A percentile compares a stretch with the other conserved stretches of the same genome.
Evolutionary conservation across 30 jellyfish, hydroid and myxozoan species (phyloP).

Genomic region (Nemopilema nomurai): DNA sequence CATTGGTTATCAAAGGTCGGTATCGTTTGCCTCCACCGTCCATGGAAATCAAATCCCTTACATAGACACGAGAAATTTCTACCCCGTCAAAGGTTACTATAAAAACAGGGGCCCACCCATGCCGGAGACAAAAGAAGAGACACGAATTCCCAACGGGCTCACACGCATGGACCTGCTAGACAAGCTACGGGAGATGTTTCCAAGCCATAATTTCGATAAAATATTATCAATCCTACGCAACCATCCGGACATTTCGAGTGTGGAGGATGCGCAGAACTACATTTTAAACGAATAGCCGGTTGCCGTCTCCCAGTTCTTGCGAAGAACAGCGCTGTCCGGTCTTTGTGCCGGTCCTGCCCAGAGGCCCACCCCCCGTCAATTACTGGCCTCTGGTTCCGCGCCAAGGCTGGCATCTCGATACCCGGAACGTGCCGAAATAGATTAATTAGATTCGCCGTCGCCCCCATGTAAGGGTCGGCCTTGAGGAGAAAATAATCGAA

Average conservation of each 20-base stretch:
- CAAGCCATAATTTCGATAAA: conserved; percentile 82
- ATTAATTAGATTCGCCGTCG: background rate
- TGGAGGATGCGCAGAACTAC: conserved; percentile 80
- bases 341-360: background rate
- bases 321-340: background rate
- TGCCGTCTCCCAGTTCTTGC: background rate
- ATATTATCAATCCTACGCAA: conserved; percentile 83
- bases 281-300: conserved; percentile 65
- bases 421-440: background rate
- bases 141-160: conserved; percentile 74
- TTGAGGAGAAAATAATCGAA: background rate
- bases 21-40: conserved; percentile 51
- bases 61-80: conserved; percentile 83
- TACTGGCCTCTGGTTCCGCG: background rate
- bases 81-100: conserved; percentile 81
- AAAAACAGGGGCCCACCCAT: conserved; percentile 77
- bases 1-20: conserved; percentile 65
- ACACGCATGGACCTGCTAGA: conserved; percentile 84
- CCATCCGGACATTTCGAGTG: conserved; percentile 84
- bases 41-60: conserved; percentile 81
- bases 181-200: conserved; percentile 80
- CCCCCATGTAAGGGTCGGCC: background rate
- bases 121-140: conserved; percentile 92
- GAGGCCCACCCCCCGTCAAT: background rate
- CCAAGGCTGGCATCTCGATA: background rate